A percentile compares a stretch with the other conserved stretches of the same genome.
Conservation (phyloP, 2,797 vertebrate genomes). For the Etheostoma nigrum region DNA sequence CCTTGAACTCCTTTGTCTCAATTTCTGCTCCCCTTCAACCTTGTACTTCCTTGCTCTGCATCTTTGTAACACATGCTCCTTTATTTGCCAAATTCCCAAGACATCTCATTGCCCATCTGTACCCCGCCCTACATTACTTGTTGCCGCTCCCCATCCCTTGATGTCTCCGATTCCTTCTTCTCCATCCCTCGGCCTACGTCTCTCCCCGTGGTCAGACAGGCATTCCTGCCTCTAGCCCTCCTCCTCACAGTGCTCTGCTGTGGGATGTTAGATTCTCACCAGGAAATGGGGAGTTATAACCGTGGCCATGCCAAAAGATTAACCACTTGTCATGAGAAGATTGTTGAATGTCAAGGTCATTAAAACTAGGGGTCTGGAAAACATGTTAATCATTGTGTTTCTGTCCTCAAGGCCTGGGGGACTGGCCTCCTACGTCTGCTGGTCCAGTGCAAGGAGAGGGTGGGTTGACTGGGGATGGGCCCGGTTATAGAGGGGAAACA, state of each 20-base stretch:
- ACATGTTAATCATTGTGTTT: slow-evolving; percentile 74
- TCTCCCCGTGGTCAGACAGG: slow-evolving; percentile 45
- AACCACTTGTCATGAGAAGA: slow-evolving; percentile 78
- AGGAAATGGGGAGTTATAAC: slow-evolving; percentile 69
- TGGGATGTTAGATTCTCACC: slow-evolving; percentile 74
- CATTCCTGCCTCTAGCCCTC: slow-evolving; percentile 59
- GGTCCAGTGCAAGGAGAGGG: slow-evolving; percentile 52
- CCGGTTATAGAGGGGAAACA: slow-evolving; percentile 17
- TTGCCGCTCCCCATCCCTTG: slow-evolving; percentile 63
- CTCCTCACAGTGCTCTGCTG: slow-evolving; percentile 53
- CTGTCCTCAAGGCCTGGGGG: slow-evolving; percentile 73
- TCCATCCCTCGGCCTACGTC: slow-evolving; percentile 53
- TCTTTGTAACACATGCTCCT: slow-evolving; percentile 40
- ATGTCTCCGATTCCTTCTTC: slow-evolving; percentile 51
- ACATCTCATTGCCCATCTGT: slow-evolving; percentile 47
- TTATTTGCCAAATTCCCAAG: slow-evolving; percentile 60
- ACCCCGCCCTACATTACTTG: slow-evolving; percentile 41
- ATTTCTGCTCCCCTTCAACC: slow-evolving; percentile 27
- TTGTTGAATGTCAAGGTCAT: slow-evolving; percentile 82
- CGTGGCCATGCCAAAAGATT: slow-evolving; percentile 66
- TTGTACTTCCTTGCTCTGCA: slow-evolving; percentile 21
- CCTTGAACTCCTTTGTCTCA: slow-evolving; percentile 58
- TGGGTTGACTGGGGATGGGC: slow-evolving; percentile 58
- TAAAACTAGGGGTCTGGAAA: slow-evolving; percentile 78
- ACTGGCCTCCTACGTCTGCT: slow-evolving; percentile 71